A percentile compares a stretch with the other conserved stretches of the same genome.
Evolutionary conservation across 2,797 vertebrate species (phyloP).

Genomic region (Smutsia temminckii): DNA sequence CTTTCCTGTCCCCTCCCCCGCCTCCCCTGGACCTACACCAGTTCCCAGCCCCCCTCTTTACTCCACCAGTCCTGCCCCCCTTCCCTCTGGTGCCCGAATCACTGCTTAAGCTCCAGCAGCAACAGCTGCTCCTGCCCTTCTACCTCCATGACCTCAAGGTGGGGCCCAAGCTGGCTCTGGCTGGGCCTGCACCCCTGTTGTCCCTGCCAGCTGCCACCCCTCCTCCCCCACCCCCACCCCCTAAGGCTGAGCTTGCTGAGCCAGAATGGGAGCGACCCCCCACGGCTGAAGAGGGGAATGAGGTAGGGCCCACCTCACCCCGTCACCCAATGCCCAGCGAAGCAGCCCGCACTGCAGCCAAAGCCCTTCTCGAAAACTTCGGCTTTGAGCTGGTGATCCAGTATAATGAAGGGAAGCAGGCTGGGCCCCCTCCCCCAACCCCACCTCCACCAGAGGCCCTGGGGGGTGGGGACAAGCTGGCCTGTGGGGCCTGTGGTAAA

Average conservation of each 20-base stretch:
- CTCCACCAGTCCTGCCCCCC: slow-evolving; percentile 80
- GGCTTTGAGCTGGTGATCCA: slow-evolving; percentile 85
- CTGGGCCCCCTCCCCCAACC: slow-evolving; percentile 51
- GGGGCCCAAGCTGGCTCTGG: slow-evolving; percentile 77
- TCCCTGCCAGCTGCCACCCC: slow-evolving; percentile 64
- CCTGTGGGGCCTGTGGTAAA: slow-evolving; percentile 84
- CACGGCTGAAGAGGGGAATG: slow-evolving; percentile 56
- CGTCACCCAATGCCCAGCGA: slow-evolving; percentile 66
- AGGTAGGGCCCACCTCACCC: slow-evolving; percentile 66
- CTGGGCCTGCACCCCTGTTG: slow-evolving; percentile 76
- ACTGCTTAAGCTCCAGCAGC: slow-evolving; percentile 83
- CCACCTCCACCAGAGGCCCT: slow-evolving; percentile 78
- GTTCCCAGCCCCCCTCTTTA: slow-evolving; percentile 80
- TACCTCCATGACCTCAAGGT: slow-evolving; percentile 85
- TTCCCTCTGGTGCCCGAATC: slow-evolving; percentile 83
- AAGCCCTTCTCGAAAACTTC: slow-evolving; percentile 84
- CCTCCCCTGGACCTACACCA: slow-evolving; percentile 80
- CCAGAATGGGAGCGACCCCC: slow-evolving; percentile 60
- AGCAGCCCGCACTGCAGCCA: slow-evolving; percentile 80
- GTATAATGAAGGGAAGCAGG: slow-evolving; percentile 84
- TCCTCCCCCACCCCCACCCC: slow-evolving; percentile 41
- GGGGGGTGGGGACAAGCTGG: slow-evolving; percentile 79
- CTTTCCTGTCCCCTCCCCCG: slow-evolving; percentile 76
- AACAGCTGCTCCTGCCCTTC: slow-evolving; percentile 84
- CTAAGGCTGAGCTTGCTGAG: slow-evolving; percentile 68